Evolutionary conservation across 1,140 invertebrate genomes (phyloP).

Genomic region (Cotesia vestalis): DNA sequence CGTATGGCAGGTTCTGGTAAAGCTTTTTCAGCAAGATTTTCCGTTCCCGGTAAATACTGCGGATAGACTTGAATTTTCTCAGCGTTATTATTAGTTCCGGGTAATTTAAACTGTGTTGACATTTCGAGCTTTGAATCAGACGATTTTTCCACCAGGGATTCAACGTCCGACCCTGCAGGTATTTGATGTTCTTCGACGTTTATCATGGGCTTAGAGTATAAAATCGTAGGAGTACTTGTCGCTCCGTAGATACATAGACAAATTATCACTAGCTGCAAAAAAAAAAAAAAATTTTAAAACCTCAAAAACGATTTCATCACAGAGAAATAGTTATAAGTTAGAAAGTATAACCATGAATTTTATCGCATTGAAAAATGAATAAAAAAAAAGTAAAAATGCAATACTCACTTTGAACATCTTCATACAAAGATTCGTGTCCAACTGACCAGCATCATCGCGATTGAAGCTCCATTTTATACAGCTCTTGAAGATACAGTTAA

Average conservation of each 20-base stretch:
- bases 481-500: not conserved
- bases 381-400: too few species aligned
- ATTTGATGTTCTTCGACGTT: not conserved
- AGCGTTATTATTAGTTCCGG: slow-evolving; percentile 13
- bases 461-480: slow-evolving; percentile 21
- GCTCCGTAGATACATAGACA: slow-evolving; percentile 19
- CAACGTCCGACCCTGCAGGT: not conserved
- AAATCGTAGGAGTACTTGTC: not conserved
- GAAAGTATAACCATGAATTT: not conserved
- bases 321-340: too few species aligned
- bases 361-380: not conserved
- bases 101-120: not conserved
- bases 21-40: slow-evolving; percentile 23
- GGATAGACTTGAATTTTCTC: slow-evolving; percentile 20
- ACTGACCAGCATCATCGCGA: slow-evolving; percentile 1
- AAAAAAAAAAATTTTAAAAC: not conserved
- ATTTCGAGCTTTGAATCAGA: not conserved
- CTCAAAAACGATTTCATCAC: not conserved
- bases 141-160: slow-evolving; percentile 8
- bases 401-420: not conserved
- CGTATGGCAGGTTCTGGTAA: slow-evolving; percentile 7
- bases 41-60: slow-evolving; percentile 8
- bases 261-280: not conserved
- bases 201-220: slow-evolving; percentile 5
- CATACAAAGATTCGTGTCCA: not conserved